phyloP scores from a whole-genome alignment of 2,797 vertebrate genomes.

The Helicolenus hilgendorfi region DNA sequence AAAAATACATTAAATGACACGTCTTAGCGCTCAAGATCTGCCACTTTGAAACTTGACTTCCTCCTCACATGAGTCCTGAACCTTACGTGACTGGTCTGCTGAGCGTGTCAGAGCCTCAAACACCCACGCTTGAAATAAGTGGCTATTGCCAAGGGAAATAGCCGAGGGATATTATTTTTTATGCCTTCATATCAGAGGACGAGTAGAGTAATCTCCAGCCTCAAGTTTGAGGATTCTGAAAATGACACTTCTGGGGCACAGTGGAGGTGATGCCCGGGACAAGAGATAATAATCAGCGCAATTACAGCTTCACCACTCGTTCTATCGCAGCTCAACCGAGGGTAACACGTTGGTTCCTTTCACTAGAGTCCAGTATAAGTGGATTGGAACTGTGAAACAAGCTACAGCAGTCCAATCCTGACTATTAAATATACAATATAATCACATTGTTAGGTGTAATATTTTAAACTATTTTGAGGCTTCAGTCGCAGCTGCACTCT shows the following conservation, averaged over 20 bases:
- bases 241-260: conserved; percentile 79
- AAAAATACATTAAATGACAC: not conserved
- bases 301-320: conserved; percentile 62
- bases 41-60: conserved; percentile 15
- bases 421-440: not conserved
- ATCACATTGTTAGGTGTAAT: not conserved
- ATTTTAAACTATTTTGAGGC: not conserved
- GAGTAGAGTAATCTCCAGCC: conserved; percentile 56
- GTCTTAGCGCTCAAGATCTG: not conserved
- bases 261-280: conserved; percentile 62
- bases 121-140: conserved; percentile 27
- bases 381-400: not conserved
- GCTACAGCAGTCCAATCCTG: not conserved
- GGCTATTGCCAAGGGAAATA: conserved; percentile 32
- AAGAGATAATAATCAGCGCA: conserved; percentile 64
- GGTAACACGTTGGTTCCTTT: conserved; percentile 30
- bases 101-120: conserved; percentile 30
- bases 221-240: conserved; percentile 66
- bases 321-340: conserved; percentile 28
- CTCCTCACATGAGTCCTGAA: conserved; percentile 10
- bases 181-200: conserved; percentile 33
- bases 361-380: not conserved
- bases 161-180: conserved; percentile 44
- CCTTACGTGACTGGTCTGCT: conserved; percentile 15
- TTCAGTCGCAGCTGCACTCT: not conserved